Evolutionary conservation across 2,113 vertebrate species (phyloP).

Genomic region (Lamprologus speciosus): DNA sequence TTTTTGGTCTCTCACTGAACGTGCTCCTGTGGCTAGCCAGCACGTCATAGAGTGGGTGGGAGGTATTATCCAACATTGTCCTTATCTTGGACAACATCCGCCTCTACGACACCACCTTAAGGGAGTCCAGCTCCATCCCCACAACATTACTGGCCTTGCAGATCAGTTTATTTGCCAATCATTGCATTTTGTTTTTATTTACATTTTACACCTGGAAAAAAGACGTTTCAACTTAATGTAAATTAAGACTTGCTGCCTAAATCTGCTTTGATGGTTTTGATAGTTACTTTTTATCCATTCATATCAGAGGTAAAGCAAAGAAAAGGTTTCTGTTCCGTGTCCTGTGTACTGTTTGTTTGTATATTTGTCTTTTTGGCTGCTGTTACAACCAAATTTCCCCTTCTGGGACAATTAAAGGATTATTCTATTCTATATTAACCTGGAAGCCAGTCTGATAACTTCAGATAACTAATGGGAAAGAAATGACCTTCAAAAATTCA

Average conservation of each 20-base stretch:
- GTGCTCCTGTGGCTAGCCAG: neutral
- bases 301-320: neutral
- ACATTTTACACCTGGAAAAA: neutral
- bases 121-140: neutral
- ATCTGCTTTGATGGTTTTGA: neutral
- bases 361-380: too few species aligned
- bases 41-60: neutral
- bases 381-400: too few species aligned
- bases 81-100: neutral
- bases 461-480: neutral
- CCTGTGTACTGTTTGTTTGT: too few species aligned
- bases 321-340: neutral
- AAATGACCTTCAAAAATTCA: neutral
- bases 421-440: neutral
- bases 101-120: neutral
- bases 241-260: neutral
- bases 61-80: neutral
- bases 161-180: neutral
- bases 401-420: too few species aligned
- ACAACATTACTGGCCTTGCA: accelerated
- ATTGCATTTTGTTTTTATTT: neutral
- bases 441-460: neutral
- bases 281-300: neutral
- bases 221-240: accelerated
- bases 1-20: neutral